Conservation (phyloP, 2,797 vertebrate species). For the Peromyscus nudipes region DNA sequence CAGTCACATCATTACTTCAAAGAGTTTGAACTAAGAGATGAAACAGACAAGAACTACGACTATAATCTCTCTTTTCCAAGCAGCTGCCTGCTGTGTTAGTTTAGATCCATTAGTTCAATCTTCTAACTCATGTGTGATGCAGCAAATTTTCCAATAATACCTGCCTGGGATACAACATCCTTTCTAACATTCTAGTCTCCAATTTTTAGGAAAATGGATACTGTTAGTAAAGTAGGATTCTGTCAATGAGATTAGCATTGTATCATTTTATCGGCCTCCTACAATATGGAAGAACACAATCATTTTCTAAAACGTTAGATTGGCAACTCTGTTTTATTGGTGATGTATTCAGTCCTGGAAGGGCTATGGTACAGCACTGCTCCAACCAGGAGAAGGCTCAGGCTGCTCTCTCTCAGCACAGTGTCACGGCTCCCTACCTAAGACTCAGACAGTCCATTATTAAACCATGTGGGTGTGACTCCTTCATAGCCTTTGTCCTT, state of each 20-base stretch:
- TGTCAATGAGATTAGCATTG: neutral
- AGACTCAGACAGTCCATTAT: neutral
- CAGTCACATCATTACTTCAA: neutral
- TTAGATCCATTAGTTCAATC: neutral
- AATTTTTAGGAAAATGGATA: conserved; percentile 57
- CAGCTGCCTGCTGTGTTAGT: neutral
- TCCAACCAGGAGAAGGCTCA: conserved; percentile 12
- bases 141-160: conserved; percentile 38
- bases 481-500: neutral
- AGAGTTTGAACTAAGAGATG: conserved; percentile 18
- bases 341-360: neutral
- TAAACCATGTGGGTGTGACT: neutral
- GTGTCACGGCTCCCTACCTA: neutral
- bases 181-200: conserved; percentile 65
- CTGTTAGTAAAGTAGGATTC: conserved; percentile 43
- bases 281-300: conserved; percentile 14
- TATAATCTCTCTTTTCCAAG: neutral
- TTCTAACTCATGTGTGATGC: conserved; percentile 17
- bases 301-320: conserved; percentile 52
- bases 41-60: conserved; percentile 11
- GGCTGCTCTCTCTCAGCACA: neutral
- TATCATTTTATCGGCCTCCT: neutral
- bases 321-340: conserved; percentile 27
- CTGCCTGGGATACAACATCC: conserved; percentile 9
- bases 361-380: neutral